Evolutionary conservation across 2,888 invertebrate species (phyloP).

Genomic region (Ceratothoa steindachneri): DNA sequence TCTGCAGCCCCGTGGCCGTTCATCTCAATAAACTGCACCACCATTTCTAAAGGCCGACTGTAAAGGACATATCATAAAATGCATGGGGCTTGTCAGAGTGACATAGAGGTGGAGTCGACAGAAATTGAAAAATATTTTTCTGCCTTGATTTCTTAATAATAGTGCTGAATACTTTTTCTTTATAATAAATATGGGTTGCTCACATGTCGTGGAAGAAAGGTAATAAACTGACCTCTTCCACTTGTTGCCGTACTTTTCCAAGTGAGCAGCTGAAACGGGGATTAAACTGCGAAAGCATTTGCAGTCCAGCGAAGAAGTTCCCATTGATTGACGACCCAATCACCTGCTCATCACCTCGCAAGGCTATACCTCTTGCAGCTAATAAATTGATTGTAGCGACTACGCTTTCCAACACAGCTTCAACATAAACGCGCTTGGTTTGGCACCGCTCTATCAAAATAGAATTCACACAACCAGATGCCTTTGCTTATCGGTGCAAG

Average conservation of each 20-base stretch:
- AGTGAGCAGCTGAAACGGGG: too few relatives aligned
- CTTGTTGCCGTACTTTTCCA: too few relatives aligned
- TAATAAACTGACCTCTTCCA: constrained; percentile 17
- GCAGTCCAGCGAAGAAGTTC: too few relatives aligned
- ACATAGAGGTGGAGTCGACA: constrained; percentile 18
- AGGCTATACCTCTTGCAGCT: not conserved
- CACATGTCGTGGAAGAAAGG: constrained; percentile 1
- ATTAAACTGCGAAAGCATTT: not conserved
- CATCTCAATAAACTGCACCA: too few relatives aligned
- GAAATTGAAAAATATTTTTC: too few relatives aligned
- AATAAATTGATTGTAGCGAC: too few relatives aligned
- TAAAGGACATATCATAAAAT: constrained; percentile 9
- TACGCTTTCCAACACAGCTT: not conserved
- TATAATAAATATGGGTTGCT: too few relatives aligned
- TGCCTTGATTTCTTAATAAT: too few relatives aligned
- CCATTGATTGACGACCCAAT: not conserved
- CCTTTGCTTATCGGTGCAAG: not conserved
- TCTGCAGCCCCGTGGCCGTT: too few relatives aligned
- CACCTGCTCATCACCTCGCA: not conserved
- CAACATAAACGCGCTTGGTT: not conserved
- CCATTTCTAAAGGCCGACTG: not conserved
- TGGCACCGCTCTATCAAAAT: not conserved
- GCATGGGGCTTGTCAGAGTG: constrained; percentile 14
- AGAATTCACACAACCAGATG: too few relatives aligned
- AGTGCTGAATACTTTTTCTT: too few relatives aligned